Evolutionary conservation across 2,113 vertebrate species (phyloP).

Genomic region (Oncorhynchus tshawytscha): DNA sequence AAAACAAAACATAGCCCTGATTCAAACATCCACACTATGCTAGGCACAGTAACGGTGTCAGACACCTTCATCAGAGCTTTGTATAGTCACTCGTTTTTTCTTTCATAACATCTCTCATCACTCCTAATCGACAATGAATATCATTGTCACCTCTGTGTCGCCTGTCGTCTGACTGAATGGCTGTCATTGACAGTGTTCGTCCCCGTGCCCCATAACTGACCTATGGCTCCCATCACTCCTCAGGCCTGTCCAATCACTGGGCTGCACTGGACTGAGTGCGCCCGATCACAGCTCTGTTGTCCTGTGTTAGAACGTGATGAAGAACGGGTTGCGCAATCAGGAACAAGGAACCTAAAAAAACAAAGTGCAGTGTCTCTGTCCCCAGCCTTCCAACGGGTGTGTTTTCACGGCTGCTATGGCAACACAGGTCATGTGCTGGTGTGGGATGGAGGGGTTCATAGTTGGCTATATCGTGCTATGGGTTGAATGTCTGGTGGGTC

Average conservation of each 20-base stretch:
- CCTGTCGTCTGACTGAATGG: neutral
- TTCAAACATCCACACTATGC: neutral
- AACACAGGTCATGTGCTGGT: slow-evolving; percentile 11
- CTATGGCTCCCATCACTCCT: neutral
- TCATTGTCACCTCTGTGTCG: neutral
- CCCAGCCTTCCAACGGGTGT: neutral
- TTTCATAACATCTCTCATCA: neutral
- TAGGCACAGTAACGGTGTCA: neutral
- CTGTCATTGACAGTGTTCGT: neutral
- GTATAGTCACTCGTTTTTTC: neutral
- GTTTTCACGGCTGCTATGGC: neutral
- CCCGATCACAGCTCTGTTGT: neutral
- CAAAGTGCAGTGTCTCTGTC: slow-evolving; percentile 22
- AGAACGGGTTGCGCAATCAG: neutral
- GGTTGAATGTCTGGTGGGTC: slow-evolving; percentile 3
- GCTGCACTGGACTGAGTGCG: neutral
- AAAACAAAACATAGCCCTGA: neutral
- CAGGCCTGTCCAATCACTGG: neutral
- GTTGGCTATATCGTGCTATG: neutral
- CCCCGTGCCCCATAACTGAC: too few species aligned
- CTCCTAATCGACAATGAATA: neutral
- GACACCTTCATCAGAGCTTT: neutral
- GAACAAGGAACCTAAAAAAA: slow-evolving; percentile 26
- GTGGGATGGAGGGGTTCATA: neutral
- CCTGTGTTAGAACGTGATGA: neutral